Evolutionary conservation across 2,797 vertebrate genomes (phyloP).

Genomic region (Danio tinwini): DNA sequence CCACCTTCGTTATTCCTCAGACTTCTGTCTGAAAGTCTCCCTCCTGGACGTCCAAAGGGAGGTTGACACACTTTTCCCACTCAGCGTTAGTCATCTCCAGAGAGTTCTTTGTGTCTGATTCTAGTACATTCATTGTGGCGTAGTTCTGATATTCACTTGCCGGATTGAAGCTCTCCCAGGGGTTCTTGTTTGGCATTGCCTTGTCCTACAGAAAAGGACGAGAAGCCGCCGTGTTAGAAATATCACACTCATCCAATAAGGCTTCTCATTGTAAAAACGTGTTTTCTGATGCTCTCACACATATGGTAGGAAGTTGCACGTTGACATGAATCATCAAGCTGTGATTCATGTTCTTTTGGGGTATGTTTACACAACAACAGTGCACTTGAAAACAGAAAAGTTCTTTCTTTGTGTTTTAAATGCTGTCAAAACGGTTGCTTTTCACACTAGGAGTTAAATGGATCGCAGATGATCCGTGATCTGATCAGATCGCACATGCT

Average conservation of each 20-base stretch:
- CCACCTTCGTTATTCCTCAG: conserved; percentile 68
- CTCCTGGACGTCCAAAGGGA: conserved; percentile 98
- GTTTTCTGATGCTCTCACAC: not conserved
- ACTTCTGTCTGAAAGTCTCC: conserved; percentile 99
- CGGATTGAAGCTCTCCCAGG: conserved; percentile 98
- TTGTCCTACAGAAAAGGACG: conserved; percentile 85
- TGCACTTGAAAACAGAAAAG: too few species aligned
- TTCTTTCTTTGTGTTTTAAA: too few species aligned
- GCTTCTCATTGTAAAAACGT: not conserved
- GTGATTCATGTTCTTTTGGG: conserved; percentile 17
- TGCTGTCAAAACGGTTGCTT: too few species aligned
- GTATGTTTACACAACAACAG: too few species aligned
- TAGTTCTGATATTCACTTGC: conserved; percentile 99
- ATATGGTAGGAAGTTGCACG: not conserved
- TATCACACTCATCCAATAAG: not conserved
- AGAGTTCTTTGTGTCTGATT: conserved; percentile 93
- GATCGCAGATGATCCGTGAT: too few species aligned
- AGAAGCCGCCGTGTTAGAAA: conserved; percentile 21
- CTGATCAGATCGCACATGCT: too few species aligned
- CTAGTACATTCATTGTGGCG: conserved; percentile 98
- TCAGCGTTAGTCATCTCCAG: conserved; percentile 98
- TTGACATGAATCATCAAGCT: conserved; percentile 30
- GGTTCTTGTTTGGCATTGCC: conserved; percentile 92
- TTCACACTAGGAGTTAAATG: too few species aligned
- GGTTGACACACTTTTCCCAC: conserved; percentile 99